Conservation (phyloP, 2,888 invertebrate species). For the Thumatha senex region DNA sequence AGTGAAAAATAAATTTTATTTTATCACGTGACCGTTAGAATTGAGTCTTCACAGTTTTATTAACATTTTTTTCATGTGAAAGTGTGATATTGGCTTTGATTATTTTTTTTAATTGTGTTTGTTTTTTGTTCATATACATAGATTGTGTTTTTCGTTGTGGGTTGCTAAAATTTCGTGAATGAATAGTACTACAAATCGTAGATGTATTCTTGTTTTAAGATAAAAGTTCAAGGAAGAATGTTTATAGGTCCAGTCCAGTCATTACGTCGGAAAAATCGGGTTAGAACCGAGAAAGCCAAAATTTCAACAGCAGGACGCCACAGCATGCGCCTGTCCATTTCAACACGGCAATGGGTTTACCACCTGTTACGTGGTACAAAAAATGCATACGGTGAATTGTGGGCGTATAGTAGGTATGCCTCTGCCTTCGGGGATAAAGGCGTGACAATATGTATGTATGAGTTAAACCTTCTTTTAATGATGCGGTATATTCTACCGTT, state of each 20-base stretch:
- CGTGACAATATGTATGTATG: no score
- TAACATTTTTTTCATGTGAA: slow-evolving; percentile 36
- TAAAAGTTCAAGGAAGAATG: background rate
- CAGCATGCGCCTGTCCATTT: no score
- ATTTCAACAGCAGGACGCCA: no score
- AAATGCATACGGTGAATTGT: no score
- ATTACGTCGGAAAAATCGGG: no score
- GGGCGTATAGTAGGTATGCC: no score
- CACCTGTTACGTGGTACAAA: no score
- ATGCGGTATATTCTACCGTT: background rate
- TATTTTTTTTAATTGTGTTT: slow-evolving; percentile 22
- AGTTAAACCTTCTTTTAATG: background rate
- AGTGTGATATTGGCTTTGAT: slow-evolving; percentile 39
- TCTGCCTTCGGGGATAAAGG: no score
- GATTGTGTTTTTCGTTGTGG: slow-evolving; percentile 1
- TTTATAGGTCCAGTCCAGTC: no score
- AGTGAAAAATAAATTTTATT: slow-evolving; percentile 27
- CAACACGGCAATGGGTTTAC: no score
- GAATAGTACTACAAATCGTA: background rate
- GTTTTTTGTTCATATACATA: slow-evolving; percentile 23
- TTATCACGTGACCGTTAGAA: slow-evolving; percentile 41
- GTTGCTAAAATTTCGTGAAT: slow-evolving; percentile 5
- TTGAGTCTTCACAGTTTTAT: slow-evolving; percentile 35
- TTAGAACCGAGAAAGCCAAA: no score
- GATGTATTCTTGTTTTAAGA: background rate